Evolutionary conservation across 2,113 vertebrate genomes (phyloP).

Genomic region (Cyanoderma ruficeps): DNA sequence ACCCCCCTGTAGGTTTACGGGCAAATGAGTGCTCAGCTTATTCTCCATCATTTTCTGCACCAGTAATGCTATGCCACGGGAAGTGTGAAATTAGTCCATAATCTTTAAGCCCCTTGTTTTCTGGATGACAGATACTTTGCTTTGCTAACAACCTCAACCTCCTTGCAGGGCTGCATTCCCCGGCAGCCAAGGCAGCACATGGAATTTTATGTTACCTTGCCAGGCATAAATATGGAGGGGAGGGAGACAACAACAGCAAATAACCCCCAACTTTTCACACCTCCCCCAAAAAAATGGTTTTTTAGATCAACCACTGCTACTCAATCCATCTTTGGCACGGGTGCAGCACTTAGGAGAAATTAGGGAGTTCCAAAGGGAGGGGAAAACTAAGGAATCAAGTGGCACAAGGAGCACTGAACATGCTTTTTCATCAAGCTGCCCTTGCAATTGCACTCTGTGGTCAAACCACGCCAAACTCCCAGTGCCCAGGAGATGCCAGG

Average conservation of each 20-base stretch:
- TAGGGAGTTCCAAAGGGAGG: not conserved
- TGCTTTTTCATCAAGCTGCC: not conserved
- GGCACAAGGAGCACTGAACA: not conserved
- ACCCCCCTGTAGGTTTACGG: constrained; percentile 58
- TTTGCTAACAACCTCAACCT: not conserved
- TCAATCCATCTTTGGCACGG: too few species aligned
- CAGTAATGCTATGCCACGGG: constrained; percentile 30
- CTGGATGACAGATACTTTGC: constrained; percentile 24
- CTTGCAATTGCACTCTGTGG: not conserved
- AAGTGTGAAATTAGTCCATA: constrained; percentile 63
- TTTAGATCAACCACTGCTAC: not conserved
- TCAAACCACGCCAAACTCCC: not conserved
- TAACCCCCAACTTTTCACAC: not conserved
- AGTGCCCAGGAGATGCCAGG: fast-evolving
- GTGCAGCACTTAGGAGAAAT: not conserved
- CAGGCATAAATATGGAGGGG: not conserved
- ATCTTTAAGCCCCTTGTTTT: constrained; percentile 58
- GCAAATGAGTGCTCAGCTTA: constrained; percentile 60
- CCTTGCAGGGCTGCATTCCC: not conserved
- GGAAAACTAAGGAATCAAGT: not conserved
- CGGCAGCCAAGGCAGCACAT: not conserved
- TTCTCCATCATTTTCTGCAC: constrained; percentile 49
- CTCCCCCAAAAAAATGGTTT: fast-evolving
- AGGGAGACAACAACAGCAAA: not conserved
- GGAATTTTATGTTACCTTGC: not conserved